Conservation (phyloP, 2,888 invertebrate genomes). For the Apamea crenata region DNA sequence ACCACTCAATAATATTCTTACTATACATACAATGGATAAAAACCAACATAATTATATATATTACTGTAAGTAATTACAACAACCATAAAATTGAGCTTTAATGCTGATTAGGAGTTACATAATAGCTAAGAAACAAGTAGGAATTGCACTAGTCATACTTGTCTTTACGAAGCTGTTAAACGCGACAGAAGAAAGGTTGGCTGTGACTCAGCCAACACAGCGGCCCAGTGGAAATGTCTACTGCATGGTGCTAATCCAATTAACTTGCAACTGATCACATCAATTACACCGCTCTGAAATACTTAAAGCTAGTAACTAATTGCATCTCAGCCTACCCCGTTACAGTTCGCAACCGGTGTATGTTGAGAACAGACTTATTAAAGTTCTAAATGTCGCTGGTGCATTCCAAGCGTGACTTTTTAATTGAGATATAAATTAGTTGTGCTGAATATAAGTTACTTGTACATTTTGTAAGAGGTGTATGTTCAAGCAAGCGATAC, state of each 20-base stretch:
- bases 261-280: neutral
- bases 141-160: conserved; percentile 33
- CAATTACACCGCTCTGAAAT: conserved; percentile 1
- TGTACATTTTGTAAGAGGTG: conserved; percentile 53
- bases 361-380: conserved; percentile 36
- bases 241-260: conserved; percentile 13
- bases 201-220: conserved; percentile 2
- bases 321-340: conserved; percentile 15
- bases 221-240: conserved; percentile 8
- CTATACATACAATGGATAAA: conserved; percentile 14
- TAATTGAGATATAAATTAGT: conserved; percentile 61
- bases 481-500: conserved; percentile 55
- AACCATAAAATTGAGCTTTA: conserved; percentile 17
- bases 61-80: conserved; percentile 11
- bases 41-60: neutral
- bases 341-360: conserved; percentile 30
- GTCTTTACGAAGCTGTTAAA: conserved; percentile 21
- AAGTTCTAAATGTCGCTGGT: conserved; percentile 45
- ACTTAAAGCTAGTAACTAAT: conserved; percentile 26
- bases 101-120: conserved; percentile 20
- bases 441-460: conserved; percentile 39
- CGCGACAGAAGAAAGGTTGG: conserved; percentile 18
- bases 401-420: conserved; percentile 56
- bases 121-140: conserved; percentile 24
- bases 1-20: neutral